Conservation (phyloP, 1,140 invertebrate species). For the Linepithema humile region DNA sequence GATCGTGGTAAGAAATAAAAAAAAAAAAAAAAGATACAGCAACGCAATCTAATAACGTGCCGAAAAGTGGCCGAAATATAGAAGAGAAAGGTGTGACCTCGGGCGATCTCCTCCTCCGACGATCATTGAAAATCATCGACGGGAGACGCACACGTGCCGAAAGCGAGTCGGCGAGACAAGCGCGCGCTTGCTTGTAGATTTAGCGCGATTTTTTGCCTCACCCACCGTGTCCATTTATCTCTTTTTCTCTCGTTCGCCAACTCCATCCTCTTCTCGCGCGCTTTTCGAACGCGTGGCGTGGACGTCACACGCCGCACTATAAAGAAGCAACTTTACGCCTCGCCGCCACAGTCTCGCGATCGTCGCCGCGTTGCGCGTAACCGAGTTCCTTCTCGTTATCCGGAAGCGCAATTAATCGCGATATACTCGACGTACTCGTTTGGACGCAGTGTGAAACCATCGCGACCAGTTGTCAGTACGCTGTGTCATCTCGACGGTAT, state of each 20-base stretch:
- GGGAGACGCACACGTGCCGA: background rate
- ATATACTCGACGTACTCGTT: background rate
- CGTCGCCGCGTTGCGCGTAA: conserved; percentile 62
- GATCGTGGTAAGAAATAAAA: background rate
- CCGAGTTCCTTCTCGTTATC: background rate
- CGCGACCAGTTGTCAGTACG: background rate
- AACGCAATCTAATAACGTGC: background rate
- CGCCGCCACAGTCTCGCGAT: conserved; percentile 66
- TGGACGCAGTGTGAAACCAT: background rate
- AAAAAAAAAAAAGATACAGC: background rate
- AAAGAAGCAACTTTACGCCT: conserved; percentile 50
- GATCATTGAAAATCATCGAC: conserved; percentile 2
- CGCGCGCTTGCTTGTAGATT: background rate
- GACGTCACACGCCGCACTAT: conserved; percentile 44
- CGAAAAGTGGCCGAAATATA: background rate
- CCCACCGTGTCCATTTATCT: background rate
- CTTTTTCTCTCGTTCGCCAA: background rate
- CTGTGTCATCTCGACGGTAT: background rate
- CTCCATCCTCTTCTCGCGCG: conserved; percentile 65
- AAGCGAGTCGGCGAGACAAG: no score
- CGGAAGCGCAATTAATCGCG: conserved; percentile 24
- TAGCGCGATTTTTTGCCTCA: background rate
- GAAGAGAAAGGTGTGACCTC: conserved; percentile 2
- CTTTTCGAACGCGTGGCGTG: conserved; percentile 66
- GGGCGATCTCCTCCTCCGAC: background rate